Evolutionary conservation across 2,113 vertebrate genomes (phyloP).

Genomic region (Chaetorhynchus papuensis): DNA sequence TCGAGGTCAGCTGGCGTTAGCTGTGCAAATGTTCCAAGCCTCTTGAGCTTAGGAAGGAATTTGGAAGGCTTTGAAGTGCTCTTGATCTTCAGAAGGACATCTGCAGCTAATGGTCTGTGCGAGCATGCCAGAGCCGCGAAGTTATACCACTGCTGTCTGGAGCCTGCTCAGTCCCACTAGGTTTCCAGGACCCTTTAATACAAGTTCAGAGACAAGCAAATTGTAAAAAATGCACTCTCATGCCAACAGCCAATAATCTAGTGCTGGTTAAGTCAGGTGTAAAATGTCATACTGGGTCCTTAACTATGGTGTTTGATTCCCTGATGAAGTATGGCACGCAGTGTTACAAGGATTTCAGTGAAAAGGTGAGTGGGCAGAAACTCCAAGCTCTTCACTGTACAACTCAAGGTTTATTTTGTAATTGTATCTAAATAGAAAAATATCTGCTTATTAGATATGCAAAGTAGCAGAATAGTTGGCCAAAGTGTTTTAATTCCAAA

Average conservation of each 20-base stretch:
- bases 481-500: not conserved
- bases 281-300: slow-evolving; percentile 43
- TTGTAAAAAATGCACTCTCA: not conserved
- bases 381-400: not conserved
- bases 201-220: slow-evolving; percentile 2
- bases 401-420: not conserved
- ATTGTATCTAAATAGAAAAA: not conserved
- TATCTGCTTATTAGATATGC: not conserved
- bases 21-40: slow-evolving; percentile 30
- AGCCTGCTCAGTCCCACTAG: not conserved
- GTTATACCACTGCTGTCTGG: not conserved
- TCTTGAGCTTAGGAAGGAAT: slow-evolving; percentile 44
- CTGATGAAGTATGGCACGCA: not conserved
- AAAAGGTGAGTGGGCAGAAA: not conserved
- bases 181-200: not conserved
- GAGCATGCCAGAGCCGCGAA: not conserved
- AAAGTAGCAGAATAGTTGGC: not conserved
- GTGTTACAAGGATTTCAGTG: not conserved
- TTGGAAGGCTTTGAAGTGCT: slow-evolving; percentile 46
- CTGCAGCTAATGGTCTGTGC: slow-evolving; percentile 40
- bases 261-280: slow-evolving; percentile 19
- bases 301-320: not conserved
- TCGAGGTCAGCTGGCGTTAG: slow-evolving; percentile 1
- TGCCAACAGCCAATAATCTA: not conserved
- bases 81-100: slow-evolving; percentile 55